These are phyloP conservation scores for Gymnocheta viridis DNA, from an alignment of 2,888 invertebrate species.

Conservation along the genomic window DNA sequence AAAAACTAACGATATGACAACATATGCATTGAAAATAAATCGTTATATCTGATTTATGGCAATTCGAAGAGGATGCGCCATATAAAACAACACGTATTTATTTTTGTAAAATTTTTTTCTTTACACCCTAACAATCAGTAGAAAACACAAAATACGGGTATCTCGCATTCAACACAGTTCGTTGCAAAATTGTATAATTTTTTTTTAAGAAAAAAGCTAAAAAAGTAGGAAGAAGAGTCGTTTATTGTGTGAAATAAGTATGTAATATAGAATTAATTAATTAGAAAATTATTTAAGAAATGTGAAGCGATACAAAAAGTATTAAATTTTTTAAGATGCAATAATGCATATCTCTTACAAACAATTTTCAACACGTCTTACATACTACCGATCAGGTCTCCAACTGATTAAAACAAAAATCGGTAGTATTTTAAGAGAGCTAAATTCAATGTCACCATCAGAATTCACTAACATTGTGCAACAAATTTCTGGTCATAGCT, in stretches of 20 bases:
- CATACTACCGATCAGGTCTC: too few species aligned
- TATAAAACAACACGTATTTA: constrained; percentile 54
- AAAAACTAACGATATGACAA: constrained; percentile 76
- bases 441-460: too few species aligned
- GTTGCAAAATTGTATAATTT: not conserved
- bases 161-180: constrained; percentile 22
- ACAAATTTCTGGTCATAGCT: too few species aligned
- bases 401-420: too few species aligned
- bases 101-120: constrained; percentile 17
- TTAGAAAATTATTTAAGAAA: too few species aligned
- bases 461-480: too few species aligned
- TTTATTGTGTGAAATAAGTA: not conserved
- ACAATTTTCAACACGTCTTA: too few species aligned
- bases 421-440: too few species aligned
- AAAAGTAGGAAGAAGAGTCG: not conserved
- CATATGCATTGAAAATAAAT: constrained; percentile 79
- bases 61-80: constrained; percentile 65
- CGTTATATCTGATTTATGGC: constrained; percentile 76
- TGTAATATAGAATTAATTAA: too few species aligned
- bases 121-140: constrained; percentile 56
- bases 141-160: constrained; percentile 37
- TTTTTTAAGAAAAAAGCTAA: not conserved
- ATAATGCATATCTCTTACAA: too few species aligned
- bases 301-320: too few species aligned
- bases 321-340: too few species aligned